Evolutionary conservation across 2,888 invertebrate species (phyloP), one percentile per base, ranked within the genome.

Genomic region (Tiliacea aurago): DNA sequence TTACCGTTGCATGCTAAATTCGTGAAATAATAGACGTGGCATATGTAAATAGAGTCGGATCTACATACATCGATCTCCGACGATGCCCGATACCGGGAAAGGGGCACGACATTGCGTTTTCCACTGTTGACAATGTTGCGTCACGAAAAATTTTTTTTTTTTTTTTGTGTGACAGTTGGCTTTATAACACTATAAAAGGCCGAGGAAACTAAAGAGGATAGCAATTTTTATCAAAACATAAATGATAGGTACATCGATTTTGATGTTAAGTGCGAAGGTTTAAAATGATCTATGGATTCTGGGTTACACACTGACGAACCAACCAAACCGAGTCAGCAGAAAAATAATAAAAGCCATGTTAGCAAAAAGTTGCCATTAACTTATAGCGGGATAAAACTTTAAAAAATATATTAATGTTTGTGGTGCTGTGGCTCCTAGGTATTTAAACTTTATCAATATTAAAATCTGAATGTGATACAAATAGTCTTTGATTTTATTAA

Each of bases 41-140:
- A 88, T 95, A 95, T 95, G 95, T 94, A 93, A 95, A 95, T 95
- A 85, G 81, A 83, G 80, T 75, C 86, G 84, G 92, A 95, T 95
- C 95, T 95, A 94, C 95, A 95, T 95, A 94, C 94, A 94, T 94
- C 93, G 93, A 94, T 94, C 94, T 91, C 87, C 76, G 88, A 89
- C 91, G 91, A 89, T 90, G 90, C 86, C 90, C 86, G 93, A 94
- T 94, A 94, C 90, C 81, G 87, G 82, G 85, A 89, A 88, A 87
- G 85, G 89, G 85, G 88, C 93, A 92, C 93, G 93, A 93, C 86
- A 80, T 84, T 82, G 91, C 67, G 62, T 84, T 91, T 77, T 87
- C 92, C 94, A 93, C 73, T 91, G 87, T 67, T 71, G 33, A 43
- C 90, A 90, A 89, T 85, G 83, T 51, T 23, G 43, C 72, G 33